Evolutionary conservation across 2,797 vertebrate genomes (phyloP).

Genomic region (Microctenopoma steveboyesi): DNA sequence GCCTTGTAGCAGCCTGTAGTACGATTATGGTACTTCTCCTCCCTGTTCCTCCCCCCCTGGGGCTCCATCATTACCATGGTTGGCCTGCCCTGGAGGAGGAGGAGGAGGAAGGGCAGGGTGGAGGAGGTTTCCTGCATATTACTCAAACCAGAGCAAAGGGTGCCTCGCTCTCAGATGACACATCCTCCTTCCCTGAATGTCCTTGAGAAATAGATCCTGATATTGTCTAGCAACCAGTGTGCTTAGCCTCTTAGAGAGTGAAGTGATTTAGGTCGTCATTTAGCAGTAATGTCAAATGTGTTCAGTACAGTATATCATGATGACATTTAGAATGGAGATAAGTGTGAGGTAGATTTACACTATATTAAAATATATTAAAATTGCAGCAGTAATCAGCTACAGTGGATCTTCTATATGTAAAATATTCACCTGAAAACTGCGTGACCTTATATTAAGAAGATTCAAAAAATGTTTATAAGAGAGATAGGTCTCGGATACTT

Average conservation of each 20-base stretch:
- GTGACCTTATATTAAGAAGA: background rate
- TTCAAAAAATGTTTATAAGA: background rate
- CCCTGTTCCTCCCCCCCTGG: conserved; percentile 77
- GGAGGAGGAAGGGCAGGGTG: conserved; percentile 54
- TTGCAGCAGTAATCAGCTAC: conserved; percentile 14
- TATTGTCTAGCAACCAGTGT: conserved; percentile 44
- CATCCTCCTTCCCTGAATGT: conserved; percentile 56
- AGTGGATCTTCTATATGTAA: background rate
- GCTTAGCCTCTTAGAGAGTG: conserved; percentile 19
- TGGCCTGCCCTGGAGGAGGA: conserved; percentile 67
- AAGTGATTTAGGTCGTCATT: conserved; percentile 25
- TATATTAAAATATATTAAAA: background rate
- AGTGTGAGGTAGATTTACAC: background rate
- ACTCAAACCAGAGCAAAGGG: conserved; percentile 70
- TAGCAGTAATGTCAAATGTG: conserved; percentile 33
- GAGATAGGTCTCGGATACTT: background rate
- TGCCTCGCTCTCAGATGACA: conserved; percentile 67
- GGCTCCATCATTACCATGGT: conserved; percentile 73
- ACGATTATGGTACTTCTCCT: conserved; percentile 75
- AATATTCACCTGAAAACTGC: background rate
- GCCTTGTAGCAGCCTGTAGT: conserved; percentile 72
- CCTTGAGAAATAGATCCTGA: conserved; percentile 69
- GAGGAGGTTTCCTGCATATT: conserved; percentile 65
- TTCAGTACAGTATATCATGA: background rate
- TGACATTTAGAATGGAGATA: conserved; percentile 14